These are phyloP conservation scores for Trematocara marginatum DNA, from an alignment of 2,113 vertebrate genomes.

Conservation along the genomic window DNA sequence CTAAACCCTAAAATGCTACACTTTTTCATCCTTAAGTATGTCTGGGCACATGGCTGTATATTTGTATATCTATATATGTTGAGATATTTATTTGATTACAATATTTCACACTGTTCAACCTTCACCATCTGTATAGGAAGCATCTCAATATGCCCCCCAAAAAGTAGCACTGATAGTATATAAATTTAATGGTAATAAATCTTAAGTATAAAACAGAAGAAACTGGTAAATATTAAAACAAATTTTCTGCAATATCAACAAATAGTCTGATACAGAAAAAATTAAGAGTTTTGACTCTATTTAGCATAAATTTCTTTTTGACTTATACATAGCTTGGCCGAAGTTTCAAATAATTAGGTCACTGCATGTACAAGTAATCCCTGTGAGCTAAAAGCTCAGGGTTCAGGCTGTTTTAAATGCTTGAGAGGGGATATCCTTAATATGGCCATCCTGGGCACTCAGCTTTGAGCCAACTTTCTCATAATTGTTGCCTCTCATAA, in stretches of 20 bases:
- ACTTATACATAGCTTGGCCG: rapidly evolving
- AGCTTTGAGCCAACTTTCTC: background rate
- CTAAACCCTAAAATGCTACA: background rate
- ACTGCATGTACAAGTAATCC: background rate
- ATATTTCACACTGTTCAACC: background rate
- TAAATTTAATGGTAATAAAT: background rate
- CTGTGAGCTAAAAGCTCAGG: background rate
- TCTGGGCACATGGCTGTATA: background rate
- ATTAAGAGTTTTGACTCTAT: background rate
- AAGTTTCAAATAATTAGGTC: background rate
- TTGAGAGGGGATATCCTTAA: background rate
- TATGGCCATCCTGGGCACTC: background rate
- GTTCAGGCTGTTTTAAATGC: background rate
- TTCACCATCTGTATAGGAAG: background rate
- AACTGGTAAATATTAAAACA: background rate
- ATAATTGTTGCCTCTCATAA: background rate
- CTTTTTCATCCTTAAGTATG: background rate
- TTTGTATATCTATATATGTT: background rate
- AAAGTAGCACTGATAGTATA: background rate
- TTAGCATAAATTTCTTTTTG: background rate
- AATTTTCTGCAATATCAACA: background rate
- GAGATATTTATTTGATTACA: background rate
- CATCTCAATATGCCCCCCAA: background rate
- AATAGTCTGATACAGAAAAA: background rate
- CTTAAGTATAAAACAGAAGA: background rate